Percentiles rank a stretch among this genome's conserved stretches.
These are phyloP conservation scores for Vidua chalybeata DNA, from an alignment of 2,113 vertebrate genomes.

Conservation along the genomic window DNA sequence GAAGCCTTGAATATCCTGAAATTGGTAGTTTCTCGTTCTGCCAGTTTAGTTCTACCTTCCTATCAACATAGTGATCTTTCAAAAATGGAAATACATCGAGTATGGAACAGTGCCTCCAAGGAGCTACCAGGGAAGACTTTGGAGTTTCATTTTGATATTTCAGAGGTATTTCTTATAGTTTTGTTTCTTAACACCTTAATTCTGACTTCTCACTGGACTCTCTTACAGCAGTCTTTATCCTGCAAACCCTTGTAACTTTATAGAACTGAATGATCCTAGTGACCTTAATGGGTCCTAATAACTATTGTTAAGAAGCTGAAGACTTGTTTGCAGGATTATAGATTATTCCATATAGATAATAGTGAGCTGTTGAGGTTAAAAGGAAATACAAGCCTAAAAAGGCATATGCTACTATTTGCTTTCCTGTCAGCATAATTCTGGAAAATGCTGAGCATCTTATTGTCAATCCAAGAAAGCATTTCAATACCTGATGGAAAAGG, in stretches of 20 bases:
- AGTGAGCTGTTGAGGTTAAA: neutral
- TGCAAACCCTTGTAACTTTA: neutral
- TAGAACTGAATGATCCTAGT: neutral
- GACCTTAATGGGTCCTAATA: neutral
- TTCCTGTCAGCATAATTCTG: neutral
- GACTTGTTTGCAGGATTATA: neutral
- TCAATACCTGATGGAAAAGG: neutral
- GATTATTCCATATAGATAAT: neutral
- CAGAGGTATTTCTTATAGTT: conserved; percentile 81
- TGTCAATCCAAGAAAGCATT: neutral
- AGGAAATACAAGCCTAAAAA: neutral
- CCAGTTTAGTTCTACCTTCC: conserved; percentile 90
- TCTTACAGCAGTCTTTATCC: neutral
- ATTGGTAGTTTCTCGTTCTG: conserved; percentile 94
- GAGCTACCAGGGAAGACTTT: conserved; percentile 96
- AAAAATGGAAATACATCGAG: conserved; percentile 92
- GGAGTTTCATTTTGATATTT: conserved; percentile 98
- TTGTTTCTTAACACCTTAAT: neutral
- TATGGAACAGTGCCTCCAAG: conserved; percentile 94
- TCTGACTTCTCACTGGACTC: neutral
- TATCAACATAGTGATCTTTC: conserved; percentile 89
- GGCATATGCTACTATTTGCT: neutral
- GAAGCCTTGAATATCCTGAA: conserved; percentile 96
- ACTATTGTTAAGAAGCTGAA: neutral
- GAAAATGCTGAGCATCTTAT: neutral